Evolutionary conservation across 2,113 vertebrate species (phyloP).

Genomic region (Pungitius pungitius): DNA sequence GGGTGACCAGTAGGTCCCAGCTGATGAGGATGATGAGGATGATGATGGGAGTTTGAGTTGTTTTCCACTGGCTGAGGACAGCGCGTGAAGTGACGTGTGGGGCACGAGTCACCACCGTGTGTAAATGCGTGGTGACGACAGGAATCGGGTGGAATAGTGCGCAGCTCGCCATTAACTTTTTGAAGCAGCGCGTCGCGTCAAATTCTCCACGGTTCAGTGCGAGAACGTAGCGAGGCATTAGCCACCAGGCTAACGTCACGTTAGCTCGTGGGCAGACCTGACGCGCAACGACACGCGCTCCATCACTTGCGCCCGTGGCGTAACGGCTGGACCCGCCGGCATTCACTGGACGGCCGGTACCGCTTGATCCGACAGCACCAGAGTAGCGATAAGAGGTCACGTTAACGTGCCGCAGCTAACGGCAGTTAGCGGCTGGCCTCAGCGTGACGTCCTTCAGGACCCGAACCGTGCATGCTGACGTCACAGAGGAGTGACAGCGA

Average conservation of each 20-base stretch:
- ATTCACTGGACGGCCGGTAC: too few species aligned
- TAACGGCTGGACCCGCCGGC: background rate
- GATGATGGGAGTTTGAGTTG: background rate
- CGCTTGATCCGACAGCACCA: background rate
- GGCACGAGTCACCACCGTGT: too few species aligned
- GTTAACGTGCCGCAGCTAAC: background rate
- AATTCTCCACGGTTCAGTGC: background rate
- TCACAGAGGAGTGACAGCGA: background rate
- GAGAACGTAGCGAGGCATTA: background rate
- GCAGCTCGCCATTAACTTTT: background rate
- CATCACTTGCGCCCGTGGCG: fast-evolving
- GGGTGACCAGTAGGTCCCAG: background rate
- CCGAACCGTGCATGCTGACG: background rate
- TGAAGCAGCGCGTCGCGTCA: background rate
- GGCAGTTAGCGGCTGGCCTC: slow-evolving; percentile 28
- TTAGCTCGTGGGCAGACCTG: background rate
- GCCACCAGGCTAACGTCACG: too few species aligned
- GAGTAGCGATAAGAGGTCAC: background rate
- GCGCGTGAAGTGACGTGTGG: background rate
- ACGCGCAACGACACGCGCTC: background rate
- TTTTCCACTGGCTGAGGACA: background rate
- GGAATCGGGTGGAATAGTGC: background rate
- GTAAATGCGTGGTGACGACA: background rate
- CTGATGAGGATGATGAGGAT: background rate
- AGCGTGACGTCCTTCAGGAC: background rate